Conservation (phyloP, 1,140 invertebrate species). For the Pomacea maculata region DNA sequence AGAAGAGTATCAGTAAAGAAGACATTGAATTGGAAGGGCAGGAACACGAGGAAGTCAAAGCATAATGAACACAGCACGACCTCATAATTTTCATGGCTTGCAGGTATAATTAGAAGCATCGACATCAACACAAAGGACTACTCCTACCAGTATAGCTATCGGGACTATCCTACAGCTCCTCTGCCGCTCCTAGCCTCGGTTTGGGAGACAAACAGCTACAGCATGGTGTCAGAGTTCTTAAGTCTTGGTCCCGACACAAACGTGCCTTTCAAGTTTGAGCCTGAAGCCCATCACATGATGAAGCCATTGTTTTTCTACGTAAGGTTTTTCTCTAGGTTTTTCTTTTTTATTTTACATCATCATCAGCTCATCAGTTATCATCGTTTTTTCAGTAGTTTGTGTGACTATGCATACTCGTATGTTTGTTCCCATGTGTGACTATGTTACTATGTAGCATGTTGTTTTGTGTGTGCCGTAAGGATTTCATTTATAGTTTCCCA, state of each 20-base stretch:
- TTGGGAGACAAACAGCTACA: conserved; percentile 54
- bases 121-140: conserved; percentile 45
- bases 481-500: no score
- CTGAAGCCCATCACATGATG: conserved; percentile 24
- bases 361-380: no score
- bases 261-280: conserved; percentile 40
- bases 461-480: no score
- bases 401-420: no score
- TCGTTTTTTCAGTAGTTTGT: no score
- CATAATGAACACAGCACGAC: neutral
- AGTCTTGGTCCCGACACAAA: conserved; percentile 47
- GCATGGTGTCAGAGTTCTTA: conserved; percentile 54
- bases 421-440: no score
- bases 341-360: no score
- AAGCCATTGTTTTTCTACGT: conserved; percentile 59
- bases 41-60: neutral
- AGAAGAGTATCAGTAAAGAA: neutral
- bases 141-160: conserved; percentile 50
- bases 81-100: neutral
- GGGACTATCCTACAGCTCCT: conserved; percentile 41
- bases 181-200: conserved; percentile 53
- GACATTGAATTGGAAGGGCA: neutral
- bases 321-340: conserved; percentile 1
- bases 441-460: no score
- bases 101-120: conserved; percentile 44